A percentile compares a stretch with the other conserved stretches of the same genome.
Conservation (phyloP, 1,140 invertebrate species). For the Ceratina australensis region DNA sequence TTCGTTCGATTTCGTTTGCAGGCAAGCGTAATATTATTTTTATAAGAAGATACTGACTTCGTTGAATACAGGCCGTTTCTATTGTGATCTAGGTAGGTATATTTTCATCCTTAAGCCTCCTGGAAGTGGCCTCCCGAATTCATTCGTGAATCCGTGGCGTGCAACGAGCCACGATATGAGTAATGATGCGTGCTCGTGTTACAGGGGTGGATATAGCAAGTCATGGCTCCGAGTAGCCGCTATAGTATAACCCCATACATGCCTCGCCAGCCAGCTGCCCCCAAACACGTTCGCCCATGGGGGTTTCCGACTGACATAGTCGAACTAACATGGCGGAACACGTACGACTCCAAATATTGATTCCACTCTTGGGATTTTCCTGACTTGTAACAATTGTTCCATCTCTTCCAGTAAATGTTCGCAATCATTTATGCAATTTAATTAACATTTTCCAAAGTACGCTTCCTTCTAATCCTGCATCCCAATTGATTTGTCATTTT, state of each 20-base stretch:
- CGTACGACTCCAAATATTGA: slow-evolving; percentile 76
- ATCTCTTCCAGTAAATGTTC: neutral
- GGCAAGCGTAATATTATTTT: too few species aligned
- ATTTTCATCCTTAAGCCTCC: slow-evolving; percentile 59
- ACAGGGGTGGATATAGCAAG: slow-evolving; percentile 75
- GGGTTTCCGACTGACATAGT: slow-evolving; percentile 63
- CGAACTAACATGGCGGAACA: slow-evolving; percentile 74
- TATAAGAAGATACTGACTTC: too few species aligned
- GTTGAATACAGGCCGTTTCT: slow-evolving; percentile 28
- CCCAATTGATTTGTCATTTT: too few species aligned
- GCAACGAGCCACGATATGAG: slow-evolving; percentile 77
- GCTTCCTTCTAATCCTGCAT: too few species aligned
- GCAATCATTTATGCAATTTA: too few species aligned
- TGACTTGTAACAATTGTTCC: slow-evolving; percentile 27
- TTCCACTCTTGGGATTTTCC: slow-evolving; percentile 68
- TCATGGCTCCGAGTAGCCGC: slow-evolving; percentile 74
- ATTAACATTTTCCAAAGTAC: too few species aligned
- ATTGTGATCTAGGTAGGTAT: slow-evolving; percentile 41
- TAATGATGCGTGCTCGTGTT: slow-evolving; percentile 78
- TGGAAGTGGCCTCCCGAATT: slow-evolving; percentile 61
- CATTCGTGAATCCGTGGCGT: slow-evolving; percentile 67
- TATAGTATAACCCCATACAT: slow-evolving; percentile 60
- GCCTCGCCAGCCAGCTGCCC: slow-evolving; percentile 70
- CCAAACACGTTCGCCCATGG: slow-evolving; percentile 67
- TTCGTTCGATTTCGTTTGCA: too few species aligned